phyloP scores from a whole-genome alignment of 2,888 invertebrate species.

The Orthosia incerta region DNA sequence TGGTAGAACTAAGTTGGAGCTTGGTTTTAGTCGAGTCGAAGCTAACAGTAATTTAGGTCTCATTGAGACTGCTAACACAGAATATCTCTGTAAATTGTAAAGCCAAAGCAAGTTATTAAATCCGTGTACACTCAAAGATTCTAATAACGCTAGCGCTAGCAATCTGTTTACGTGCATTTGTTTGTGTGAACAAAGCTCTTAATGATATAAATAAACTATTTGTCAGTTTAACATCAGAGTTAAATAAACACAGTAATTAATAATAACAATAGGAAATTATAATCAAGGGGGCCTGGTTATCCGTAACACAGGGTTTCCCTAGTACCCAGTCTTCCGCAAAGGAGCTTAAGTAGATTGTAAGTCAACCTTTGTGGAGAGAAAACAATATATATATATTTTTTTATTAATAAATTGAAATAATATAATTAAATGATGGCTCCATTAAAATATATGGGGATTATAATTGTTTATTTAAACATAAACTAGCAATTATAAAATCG shows the following conservation, averaged over 20 bases:
- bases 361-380: too few relatives aligned
- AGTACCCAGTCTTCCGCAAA: too few relatives aligned
- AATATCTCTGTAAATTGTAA: conserved; percentile 48
- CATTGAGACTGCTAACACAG: conserved; percentile 48
- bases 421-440: neutral
- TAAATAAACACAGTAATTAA: too few relatives aligned
- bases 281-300: too few relatives aligned
- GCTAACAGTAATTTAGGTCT: conserved; percentile 50
- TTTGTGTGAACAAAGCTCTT: conserved; percentile 32
- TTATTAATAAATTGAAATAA: neutral
- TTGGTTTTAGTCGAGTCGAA: conserved; percentile 33
- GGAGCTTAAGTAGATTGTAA: too few relatives aligned
- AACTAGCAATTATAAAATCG: neutral
- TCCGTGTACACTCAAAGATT: conserved; percentile 47
- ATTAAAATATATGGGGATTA: too few relatives aligned
- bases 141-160: conserved; percentile 44
- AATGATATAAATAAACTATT: conserved; percentile 24
- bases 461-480: conserved; percentile 8
- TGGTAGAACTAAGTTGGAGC: neutral
- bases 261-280: too few relatives aligned
- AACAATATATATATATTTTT: too few relatives aligned
- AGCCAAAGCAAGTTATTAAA: conserved; percentile 57
- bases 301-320: too few relatives aligned
- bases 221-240: neutral
- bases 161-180: conserved; percentile 44